Conservation (phyloP, 2,888 invertebrate species). For the Pachydiplax longipennis region DNA sequence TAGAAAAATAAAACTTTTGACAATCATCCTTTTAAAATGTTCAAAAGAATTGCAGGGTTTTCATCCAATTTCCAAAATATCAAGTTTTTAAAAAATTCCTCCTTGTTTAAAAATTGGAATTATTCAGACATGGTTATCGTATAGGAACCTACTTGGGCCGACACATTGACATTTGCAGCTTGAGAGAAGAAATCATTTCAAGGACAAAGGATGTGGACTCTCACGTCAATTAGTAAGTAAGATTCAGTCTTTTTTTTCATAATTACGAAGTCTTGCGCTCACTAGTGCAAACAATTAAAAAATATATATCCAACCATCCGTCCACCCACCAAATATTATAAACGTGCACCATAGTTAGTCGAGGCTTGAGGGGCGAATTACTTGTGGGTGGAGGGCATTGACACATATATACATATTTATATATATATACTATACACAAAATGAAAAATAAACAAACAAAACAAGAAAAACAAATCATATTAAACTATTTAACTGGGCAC, state of each 20-base stretch:
- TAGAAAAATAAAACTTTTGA: constrained; percentile 42
- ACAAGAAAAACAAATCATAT: constrained; percentile 40
- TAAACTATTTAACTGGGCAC: constrained; percentile 40
- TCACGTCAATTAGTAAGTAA: constrained; percentile 29
- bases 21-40: constrained; percentile 24
- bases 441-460: constrained; percentile 21
- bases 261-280: constrained; percentile 43
- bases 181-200: constrained; percentile 36
- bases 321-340: constrained; percentile 41
- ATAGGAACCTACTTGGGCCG: constrained; percentile 43
- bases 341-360: constrained; percentile 44
- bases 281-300: constrained; percentile 44
- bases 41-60: constrained; percentile 30
- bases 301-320: constrained; percentile 44
- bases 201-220: constrained; percentile 43
- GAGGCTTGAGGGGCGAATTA: constrained; percentile 38
- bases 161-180: constrained; percentile 39
- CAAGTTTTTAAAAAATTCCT: constrained; percentile 23
- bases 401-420: constrained; percentile 43
- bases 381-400: constrained; percentile 35
- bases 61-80: constrained; percentile 30
- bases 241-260: constrained; percentile 40
- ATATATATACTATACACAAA: constrained; percentile 42
- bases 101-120: constrained; percentile 24
- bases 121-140: constrained; percentile 26